Evolutionary conservation across 2,113 vertebrate species (phyloP).

Genomic region (Actenoides lindsayi): DNA sequence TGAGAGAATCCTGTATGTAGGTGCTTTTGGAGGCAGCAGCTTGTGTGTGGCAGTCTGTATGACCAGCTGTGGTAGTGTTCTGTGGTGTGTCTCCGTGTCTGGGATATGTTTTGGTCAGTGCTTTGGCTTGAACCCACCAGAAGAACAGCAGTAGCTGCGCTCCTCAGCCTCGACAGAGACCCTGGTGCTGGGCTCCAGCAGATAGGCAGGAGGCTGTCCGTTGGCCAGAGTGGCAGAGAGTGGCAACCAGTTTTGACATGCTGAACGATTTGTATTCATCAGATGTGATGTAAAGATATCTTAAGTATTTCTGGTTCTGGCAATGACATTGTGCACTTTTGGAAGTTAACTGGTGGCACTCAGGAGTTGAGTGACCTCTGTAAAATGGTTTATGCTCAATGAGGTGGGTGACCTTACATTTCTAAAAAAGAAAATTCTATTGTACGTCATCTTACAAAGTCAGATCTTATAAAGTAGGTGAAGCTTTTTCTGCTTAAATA

Average conservation of each 20-base stretch:
- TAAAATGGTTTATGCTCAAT: neutral
- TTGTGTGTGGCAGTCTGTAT: neutral
- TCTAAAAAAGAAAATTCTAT: neutral
- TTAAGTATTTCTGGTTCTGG: neutral
- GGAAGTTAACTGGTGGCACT: neutral
- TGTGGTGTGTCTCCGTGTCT: neutral
- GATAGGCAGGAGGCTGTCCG: neutral
- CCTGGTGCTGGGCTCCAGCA: rapidly evolving
- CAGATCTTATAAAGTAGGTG: neutral
- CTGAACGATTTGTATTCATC: neutral
- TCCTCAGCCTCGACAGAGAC: neutral
- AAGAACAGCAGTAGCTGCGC: rapidly evolving
- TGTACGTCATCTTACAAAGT: neutral
- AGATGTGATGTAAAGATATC: neutral
- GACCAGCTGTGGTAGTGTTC: neutral
- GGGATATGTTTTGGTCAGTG: neutral
- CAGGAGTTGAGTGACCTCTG: neutral
- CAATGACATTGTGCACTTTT: neutral
- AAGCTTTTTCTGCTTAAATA: neutral
- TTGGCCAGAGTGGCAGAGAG: neutral
- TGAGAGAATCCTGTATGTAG: neutral
- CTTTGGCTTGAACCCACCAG: neutral
- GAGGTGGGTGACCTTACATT: neutral
- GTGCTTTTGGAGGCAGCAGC: neutral
- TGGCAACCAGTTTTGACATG: neutral